Conservation (phyloP, 1,140 invertebrate species). For the Elymnias hypermnestra region DNA sequence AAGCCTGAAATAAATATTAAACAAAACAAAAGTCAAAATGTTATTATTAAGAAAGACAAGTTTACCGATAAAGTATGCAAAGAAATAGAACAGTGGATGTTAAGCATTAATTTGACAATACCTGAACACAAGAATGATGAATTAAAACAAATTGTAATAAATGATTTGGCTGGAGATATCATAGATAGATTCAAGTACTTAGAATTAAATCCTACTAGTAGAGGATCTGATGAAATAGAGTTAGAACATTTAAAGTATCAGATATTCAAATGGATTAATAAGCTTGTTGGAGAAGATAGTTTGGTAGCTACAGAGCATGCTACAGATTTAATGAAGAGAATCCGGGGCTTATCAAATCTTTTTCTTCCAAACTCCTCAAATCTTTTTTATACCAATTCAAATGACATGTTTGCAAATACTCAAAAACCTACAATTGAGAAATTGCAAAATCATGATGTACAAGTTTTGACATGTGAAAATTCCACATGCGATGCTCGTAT, state of each 20-base stretch:
- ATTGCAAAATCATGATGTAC: neutral
- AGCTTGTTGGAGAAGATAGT: constrained; percentile 29
- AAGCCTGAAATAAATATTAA: constrained; percentile 10
- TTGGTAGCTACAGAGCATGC: constrained; percentile 29
- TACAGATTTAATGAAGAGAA: constrained; percentile 30
- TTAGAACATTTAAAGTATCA: constrained; percentile 53
- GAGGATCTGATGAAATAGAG: constrained; percentile 28
- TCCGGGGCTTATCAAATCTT: constrained; percentile 32
- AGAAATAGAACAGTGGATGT: constrained; percentile 30
- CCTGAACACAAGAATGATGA: constrained; percentile 19
- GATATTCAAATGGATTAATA: constrained; percentile 54
- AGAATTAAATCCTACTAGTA: constrained; percentile 32
- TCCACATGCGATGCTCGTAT: neutral
- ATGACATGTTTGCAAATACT: too few relatives aligned
- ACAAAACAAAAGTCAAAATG: constrained; percentile 14
- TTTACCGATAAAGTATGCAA: constrained; percentile 27
- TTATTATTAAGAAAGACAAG: constrained; percentile 15
- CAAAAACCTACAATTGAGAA: too few relatives aligned
- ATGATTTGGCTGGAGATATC: constrained; percentile 37
- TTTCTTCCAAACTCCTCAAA: too few relatives aligned
- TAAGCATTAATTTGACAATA: constrained; percentile 10
- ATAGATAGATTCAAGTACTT: constrained; percentile 46
- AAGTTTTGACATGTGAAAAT: neutral
- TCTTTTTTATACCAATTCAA: too few relatives aligned
- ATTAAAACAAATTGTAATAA: constrained; percentile 26